Evolutionary conservation across 1,140 invertebrate species (phyloP).

Genomic region (Lepidurus apus): DNA sequence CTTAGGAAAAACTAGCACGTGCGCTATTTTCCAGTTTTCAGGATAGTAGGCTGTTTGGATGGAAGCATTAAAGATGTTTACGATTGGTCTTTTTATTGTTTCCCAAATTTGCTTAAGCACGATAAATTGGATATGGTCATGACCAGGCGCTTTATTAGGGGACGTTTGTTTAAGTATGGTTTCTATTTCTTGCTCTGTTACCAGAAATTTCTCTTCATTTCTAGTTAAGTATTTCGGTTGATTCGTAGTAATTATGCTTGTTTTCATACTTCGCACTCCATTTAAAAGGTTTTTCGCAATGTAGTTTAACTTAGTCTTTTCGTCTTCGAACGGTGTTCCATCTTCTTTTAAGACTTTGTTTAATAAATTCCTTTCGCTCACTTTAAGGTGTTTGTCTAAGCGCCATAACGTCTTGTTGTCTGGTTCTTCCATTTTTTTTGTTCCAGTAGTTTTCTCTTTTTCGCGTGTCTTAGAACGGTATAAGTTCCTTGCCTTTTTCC

Average conservation of each 20-base stretch:
- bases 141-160: conserved; percentile 16
- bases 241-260: not conserved
- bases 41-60: conserved; percentile 23
- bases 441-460: conserved; percentile 28
- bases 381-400: not conserved
- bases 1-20: conserved; percentile 9
- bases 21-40: conserved; percentile 17
- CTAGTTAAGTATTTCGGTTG: not conserved
- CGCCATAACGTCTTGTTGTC: not conserved
- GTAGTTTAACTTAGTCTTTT: conserved; percentile 13
- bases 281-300: conserved; percentile 8
- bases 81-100: not conserved
- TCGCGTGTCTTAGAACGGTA: not conserved
- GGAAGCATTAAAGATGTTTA: conserved; percentile 23
- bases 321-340: not conserved
- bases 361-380: not conserved
- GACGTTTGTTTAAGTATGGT: not conserved
- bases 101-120: conserved; percentile 11
- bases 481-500: not conserved
- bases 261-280: not conserved
- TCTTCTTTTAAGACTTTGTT: not conserved
- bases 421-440: not conserved
- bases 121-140: not conserved
- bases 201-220: not conserved
- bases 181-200: not conserved